Conservation (phyloP, 2,113 vertebrate genomes). For the Glaucidium brasilianum region DNA sequence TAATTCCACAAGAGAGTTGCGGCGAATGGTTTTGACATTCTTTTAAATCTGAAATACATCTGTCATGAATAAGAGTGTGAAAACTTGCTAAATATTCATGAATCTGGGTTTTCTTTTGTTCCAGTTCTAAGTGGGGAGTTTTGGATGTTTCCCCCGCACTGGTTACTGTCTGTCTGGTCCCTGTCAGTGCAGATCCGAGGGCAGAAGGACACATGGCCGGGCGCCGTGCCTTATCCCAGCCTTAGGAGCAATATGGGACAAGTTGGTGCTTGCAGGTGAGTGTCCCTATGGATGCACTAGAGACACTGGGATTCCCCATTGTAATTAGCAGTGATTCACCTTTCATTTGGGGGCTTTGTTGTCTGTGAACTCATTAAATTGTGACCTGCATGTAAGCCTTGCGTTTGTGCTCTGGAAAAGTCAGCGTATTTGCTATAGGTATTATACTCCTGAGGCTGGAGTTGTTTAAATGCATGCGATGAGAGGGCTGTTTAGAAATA, state of each 20-base stretch:
- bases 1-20: background rate
- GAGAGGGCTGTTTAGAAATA: slow-evolving; percentile 32
- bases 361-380: slow-evolving; percentile 22
- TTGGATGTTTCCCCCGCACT: background rate
- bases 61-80: background rate
- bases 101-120: background rate
- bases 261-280: background rate
- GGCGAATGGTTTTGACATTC: background rate
- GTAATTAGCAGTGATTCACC: background rate
- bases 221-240: background rate
- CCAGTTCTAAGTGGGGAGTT: background rate
- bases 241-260: background rate
- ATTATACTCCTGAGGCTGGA: background rate
- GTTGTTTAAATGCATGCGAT: slow-evolving; percentile 41
- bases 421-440: background rate
- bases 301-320: background rate
- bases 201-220: background rate
- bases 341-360: background rate
- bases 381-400: background rate
- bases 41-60: background rate
- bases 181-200: background rate
- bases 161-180: background rate
- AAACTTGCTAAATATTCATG: slow-evolving; percentile 25
- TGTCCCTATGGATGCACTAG: background rate
- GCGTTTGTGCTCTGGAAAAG: background rate